Evolutionary conservation across 2,797 vertebrate genomes (phyloP).

Genomic region (Sebastes kiyomatsui): DNA sequence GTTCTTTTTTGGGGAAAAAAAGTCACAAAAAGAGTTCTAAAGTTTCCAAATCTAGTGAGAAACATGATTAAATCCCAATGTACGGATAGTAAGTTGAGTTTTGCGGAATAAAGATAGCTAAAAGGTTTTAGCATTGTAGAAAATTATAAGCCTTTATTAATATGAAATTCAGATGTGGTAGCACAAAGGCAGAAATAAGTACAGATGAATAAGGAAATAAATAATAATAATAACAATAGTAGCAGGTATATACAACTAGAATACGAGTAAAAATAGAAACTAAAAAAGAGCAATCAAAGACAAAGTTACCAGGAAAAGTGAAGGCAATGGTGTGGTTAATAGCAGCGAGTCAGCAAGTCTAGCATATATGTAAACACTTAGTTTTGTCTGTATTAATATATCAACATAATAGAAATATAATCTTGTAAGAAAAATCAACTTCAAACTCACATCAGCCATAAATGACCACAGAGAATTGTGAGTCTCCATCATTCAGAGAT

Average conservation of each 20-base stretch:
- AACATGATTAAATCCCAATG: rapidly evolving
- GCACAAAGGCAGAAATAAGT: no score
- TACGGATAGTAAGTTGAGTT: no score
- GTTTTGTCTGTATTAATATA: no score
- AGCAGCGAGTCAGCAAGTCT: no score
- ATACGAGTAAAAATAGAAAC: background rate
- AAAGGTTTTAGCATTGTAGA: background rate
- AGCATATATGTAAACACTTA: no score
- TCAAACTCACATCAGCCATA: background rate
- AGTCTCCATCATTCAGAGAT: background rate
- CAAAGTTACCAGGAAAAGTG: rapidly evolving
- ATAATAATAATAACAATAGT: no score
- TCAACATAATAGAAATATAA: background rate
- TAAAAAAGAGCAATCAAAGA: background rate
- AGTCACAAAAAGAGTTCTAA: no score
- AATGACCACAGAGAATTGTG: background rate
- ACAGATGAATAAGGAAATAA: no score
- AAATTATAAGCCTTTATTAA: background rate
- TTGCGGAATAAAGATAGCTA: rapidly evolving
- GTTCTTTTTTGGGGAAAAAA: rapidly evolving
- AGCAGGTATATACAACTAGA: rapidly evolving
- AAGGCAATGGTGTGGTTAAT: background rate
- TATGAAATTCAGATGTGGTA: no score
- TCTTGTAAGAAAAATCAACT: background rate
- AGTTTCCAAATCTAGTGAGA: no score